These are phyloP conservation scores for Pocillopora verrucosa DNA, from an alignment of 64 coral and sea anemone genomes.

Conservation along the genomic window DNA sequence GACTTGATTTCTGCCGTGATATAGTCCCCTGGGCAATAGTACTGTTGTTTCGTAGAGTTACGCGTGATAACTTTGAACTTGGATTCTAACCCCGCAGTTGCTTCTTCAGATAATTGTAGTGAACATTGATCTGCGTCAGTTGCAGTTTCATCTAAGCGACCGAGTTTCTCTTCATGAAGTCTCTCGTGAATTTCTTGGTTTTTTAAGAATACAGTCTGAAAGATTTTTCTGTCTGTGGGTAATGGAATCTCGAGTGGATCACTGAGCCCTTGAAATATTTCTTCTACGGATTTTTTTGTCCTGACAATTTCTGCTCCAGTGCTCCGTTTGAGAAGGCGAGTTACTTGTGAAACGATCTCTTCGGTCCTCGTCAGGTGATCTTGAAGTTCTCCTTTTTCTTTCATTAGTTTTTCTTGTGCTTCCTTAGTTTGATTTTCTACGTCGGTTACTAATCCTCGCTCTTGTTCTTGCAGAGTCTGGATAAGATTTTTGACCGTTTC, in stretches of 20 bases:
- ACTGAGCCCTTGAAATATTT: background rate
- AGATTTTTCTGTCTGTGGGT: background rate
- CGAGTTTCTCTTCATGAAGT: background rate
- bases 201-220: background rate
- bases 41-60: background rate
- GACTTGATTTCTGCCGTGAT: background rate
- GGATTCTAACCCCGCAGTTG: background rate
- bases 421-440: constrained; percentile 15
- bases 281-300: background rate
- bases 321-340: background rate
- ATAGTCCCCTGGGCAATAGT: background rate
- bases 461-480: background rate
- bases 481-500: background rate
- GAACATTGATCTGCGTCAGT: background rate
- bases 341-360: background rate
- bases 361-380: background rate
- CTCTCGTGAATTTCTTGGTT: background rate
- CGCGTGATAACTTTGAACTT: background rate
- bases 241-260: background rate
- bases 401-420: background rate
- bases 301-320: background rate
- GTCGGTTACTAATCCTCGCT: background rate
- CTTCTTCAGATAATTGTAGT: background rate
- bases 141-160: background rate
- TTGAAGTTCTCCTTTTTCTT: background rate